Evolutionary conservation across 2,888 invertebrate species (phyloP).

Genomic region (Polyploca ridens): DNA sequence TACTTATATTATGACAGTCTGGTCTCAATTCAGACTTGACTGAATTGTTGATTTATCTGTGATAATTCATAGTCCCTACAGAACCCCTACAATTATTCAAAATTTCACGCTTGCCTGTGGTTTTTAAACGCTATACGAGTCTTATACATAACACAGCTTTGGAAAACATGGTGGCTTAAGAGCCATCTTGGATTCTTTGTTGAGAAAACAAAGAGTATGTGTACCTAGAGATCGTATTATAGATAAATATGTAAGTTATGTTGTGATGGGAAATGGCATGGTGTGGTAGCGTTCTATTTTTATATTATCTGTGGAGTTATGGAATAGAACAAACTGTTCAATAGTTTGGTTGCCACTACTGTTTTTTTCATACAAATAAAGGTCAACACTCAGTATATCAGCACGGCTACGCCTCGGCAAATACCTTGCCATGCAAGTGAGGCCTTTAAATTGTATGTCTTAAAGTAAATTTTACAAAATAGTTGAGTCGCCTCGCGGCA

Average conservation of each 20-base stretch:
- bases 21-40: no score
- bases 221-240: not conserved
- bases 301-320: not conserved
- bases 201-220: conserved; percentile 10
- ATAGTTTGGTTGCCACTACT: not conserved
- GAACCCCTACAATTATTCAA: not conserved
- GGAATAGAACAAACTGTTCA: not conserved
- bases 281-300: not conserved
- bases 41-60: not conserved
- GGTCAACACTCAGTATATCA: no score
- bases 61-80: not conserved
- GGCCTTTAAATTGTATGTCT: no score
- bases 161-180: conserved; percentile 14
- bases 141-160: not conserved
- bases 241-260: not conserved
- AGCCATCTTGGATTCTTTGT: conserved; percentile 15
- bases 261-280: not conserved
- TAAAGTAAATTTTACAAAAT: no score
- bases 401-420: no score
- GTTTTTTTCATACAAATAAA: no score
- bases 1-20: no score
- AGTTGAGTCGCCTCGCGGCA: no score
- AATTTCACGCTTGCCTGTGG: not conserved
- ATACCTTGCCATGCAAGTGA: no score
- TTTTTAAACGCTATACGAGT: conserved; percentile 11